Base-by-base conservation (phyloP, 2,113 vertebrate genomes). In the Dasyprocta punctata region DNA sequence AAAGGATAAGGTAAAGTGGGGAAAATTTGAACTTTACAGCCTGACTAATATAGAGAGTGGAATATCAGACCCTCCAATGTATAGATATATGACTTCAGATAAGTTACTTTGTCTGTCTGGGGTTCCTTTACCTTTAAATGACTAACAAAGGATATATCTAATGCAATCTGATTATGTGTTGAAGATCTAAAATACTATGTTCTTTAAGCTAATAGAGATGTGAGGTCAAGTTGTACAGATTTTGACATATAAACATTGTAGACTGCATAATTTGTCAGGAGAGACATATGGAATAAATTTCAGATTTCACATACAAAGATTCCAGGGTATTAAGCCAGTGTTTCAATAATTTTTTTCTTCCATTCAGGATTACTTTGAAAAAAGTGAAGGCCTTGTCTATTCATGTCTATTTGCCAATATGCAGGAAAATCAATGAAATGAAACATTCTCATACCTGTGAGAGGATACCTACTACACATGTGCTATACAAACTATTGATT, bases 211-310 rank as follows among this genome's bases (percentile, higher is more conserved):
- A 89, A 60, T 80, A 81, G 56, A 92, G 20, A 41, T 78, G 12
- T 44, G 86, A 95, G 22, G 7, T 52, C 81, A 77, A 89, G 13
- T 36, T 94, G 38, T 54, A 86, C 19, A 95, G 54, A 83, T 33
- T 86, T 96, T 67, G 56, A 89, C 61, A 84, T 92, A 83, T 30
- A 65, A 83, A 84, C 73, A 6, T 69, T 77, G 28, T 8, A 80
- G 7, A 13, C 75, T 93, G 12, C 73, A 0, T 81, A 90, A 92
- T 92, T 69, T 87, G 61, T 7, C 13, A 84, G 56, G n/a, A 85
- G n/a, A 97, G 67, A 28, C 22, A 87, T n/a, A 63, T 13, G 84
- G 30, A 93, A 77, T 92, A 85, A 87, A 95, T 90, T 80, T 92
- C 63, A 75, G 3, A 4, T 75, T 91, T 96, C 20, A 85, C 7